These are phyloP conservation scores for Upupa epops DNA, from an alignment of 2,113 vertebrate species.

Conservation along the genomic window DNA sequence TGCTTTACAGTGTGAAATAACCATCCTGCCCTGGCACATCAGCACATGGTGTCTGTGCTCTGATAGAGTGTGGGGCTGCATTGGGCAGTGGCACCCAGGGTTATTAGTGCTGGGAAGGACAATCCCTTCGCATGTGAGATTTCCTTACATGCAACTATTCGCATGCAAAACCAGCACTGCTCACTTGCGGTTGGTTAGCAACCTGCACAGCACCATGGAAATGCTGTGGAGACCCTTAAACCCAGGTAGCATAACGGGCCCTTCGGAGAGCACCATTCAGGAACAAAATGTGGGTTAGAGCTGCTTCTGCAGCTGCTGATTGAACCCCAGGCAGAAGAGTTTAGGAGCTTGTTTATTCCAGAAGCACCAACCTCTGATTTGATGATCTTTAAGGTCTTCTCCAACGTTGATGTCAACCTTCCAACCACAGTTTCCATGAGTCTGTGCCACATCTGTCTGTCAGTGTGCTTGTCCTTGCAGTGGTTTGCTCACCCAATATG, in stretches of 20 bases:
- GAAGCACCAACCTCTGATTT: background rate
- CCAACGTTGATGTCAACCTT: no score
- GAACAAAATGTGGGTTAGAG: background rate
- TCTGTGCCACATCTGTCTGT: background rate
- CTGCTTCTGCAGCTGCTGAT: background rate
- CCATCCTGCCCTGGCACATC: background rate
- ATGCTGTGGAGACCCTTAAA: constrained; percentile 12
- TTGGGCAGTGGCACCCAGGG: background rate
- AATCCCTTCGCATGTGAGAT: background rate
- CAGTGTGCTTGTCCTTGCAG: background rate
- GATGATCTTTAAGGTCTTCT: no score
- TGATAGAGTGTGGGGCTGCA: background rate
- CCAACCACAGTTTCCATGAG: no score
- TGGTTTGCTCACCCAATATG: background rate
- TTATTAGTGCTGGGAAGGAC: background rate
- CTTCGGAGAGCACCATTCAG: background rate
- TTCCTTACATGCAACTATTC: constrained; percentile 8
- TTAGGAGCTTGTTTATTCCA: background rate
- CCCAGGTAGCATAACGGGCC: background rate
- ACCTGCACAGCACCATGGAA: background rate
- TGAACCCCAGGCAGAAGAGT: background rate
- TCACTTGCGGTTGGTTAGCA: constrained; percentile 11
- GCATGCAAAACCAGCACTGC: background rate
- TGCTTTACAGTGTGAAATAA: background rate
- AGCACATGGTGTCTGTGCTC: background rate